These are phyloP conservation scores for Chaunax sp. DNA, from an alignment of 2,797 vertebrate species.

Conservation along the genomic window DNA sequence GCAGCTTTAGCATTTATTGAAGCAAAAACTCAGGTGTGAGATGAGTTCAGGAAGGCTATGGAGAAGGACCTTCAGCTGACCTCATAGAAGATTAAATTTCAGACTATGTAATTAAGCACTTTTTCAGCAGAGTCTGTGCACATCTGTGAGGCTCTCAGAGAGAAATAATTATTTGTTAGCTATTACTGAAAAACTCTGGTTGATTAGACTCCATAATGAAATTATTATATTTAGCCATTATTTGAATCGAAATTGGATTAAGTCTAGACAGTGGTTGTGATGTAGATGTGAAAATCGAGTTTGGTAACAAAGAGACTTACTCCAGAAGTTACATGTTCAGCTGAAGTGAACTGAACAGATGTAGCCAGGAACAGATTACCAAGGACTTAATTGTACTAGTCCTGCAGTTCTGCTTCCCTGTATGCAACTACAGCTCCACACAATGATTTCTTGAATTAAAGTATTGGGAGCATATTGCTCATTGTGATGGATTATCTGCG, in stretches of 20 bases:
- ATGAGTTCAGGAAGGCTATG: too few relatives aligned
- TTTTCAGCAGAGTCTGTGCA: too few relatives aligned
- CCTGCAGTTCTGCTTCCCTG: too few relatives aligned
- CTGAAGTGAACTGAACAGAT: neutral
- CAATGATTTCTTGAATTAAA: conserved; percentile 24
- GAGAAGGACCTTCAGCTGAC: too few relatives aligned
- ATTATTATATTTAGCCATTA: conserved; percentile 10
- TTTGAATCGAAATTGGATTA: conserved; percentile 1
- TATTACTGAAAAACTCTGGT: neutral
- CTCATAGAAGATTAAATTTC: too few relatives aligned
- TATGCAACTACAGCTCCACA: neutral
- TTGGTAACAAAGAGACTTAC: neutral
- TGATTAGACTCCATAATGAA: conserved; percentile 26
- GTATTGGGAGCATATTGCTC: conserved; percentile 41
- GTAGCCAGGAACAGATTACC: neutral
- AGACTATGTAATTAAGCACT: too few relatives aligned
- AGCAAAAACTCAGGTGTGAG: too few relatives aligned
- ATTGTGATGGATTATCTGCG: conserved; percentile 57
- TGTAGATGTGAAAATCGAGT: neutral
- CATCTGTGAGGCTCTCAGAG: too few relatives aligned
- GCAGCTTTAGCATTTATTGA: too few relatives aligned
- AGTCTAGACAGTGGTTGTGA: neutral
- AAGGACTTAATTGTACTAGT: neutral
- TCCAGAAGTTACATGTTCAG: neutral
- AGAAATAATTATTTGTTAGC: neutral